phyloP scores from a whole-genome alignment of 2,113 vertebrate species.

The Eurystomus gularis region DNA sequence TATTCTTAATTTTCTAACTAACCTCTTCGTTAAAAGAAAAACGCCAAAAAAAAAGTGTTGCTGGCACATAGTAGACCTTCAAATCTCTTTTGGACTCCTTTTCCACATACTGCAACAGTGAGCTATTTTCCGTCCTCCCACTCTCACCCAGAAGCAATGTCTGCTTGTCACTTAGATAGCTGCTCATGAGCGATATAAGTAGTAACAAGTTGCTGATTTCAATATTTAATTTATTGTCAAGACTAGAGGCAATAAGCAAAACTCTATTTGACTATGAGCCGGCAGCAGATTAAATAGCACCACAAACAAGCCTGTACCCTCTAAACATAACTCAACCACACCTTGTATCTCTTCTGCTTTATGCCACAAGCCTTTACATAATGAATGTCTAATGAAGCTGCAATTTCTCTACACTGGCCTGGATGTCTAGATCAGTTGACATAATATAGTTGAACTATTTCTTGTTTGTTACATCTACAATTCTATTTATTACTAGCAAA shows the following conservation, averaged over 20 bases:
- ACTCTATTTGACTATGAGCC: slow-evolving; percentile 7
- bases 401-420: neutral
- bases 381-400: neutral
- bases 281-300: neutral
- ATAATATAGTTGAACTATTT: neutral
- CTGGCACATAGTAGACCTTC: neutral
- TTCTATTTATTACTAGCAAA: neutral
- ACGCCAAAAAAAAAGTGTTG: neutral
- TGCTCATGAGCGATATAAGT: neutral
- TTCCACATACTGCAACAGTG: slow-evolving; percentile 20
- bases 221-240: slow-evolving; percentile 56
- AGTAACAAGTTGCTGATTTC: slow-evolving; percentile 58
- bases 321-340: neutral
- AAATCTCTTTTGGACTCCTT: slow-evolving; percentile 19
- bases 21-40: neutral
- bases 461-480: neutral
- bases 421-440: neutral
- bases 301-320: slow-evolving; percentile 7
- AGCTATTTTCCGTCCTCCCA: slow-evolving; percentile 52
- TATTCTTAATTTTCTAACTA: neutral
- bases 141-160: slow-evolving; percentile 42
- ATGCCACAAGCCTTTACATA: neutral
- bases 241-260: slow-evolving; percentile 26
- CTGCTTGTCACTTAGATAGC: slow-evolving; percentile 45
- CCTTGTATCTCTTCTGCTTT: neutral